These are phyloP conservation scores for Cyprinodon variegatus DNA, from an alignment of 2,113 vertebrate genomes.

Conservation along the genomic window DNA sequence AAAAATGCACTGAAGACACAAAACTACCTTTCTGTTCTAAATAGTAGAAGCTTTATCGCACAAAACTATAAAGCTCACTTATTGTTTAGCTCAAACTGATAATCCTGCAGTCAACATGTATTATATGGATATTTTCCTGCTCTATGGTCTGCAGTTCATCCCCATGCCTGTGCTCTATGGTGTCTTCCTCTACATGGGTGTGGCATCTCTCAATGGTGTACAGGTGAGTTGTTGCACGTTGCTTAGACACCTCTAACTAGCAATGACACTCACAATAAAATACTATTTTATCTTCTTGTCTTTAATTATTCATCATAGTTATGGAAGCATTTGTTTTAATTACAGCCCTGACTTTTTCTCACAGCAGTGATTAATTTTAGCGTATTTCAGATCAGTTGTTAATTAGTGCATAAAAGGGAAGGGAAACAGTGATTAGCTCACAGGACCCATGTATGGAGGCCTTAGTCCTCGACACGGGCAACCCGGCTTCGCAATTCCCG, in stretches of 20 bases:
- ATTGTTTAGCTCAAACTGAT: not conserved
- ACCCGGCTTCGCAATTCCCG: no score
- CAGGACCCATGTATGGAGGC: no score
- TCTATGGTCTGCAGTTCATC: constrained; percentile 69
- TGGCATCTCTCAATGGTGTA: constrained; percentile 81
- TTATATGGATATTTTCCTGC: not conserved
- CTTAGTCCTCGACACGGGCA: no score
- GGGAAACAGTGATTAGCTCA: no score
- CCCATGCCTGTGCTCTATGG: constrained; percentile 84
- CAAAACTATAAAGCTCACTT: not conserved
- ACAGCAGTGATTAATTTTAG: not conserved
- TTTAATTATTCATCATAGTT: no score
- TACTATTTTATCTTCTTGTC: no score
- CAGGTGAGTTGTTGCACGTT: constrained; percentile 70
- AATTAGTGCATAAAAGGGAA: not conserved
- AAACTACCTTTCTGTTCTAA: constrained; percentile 1
- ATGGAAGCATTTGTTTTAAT: not conserved
- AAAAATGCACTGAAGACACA: constrained; percentile 1
- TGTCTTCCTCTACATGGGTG: constrained; percentile 84
- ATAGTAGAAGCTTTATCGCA: no score
- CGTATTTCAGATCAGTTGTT: not conserved
- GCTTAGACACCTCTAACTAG: not conserved
- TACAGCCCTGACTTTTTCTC: not conserved
- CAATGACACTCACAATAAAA: not conserved
- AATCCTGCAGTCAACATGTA: not conserved